Evolutionary conservation across 2,797 vertebrate genomes (phyloP), one percentile per base, ranked within the genome.

Genomic region (Centropyge bicolor): DNA sequence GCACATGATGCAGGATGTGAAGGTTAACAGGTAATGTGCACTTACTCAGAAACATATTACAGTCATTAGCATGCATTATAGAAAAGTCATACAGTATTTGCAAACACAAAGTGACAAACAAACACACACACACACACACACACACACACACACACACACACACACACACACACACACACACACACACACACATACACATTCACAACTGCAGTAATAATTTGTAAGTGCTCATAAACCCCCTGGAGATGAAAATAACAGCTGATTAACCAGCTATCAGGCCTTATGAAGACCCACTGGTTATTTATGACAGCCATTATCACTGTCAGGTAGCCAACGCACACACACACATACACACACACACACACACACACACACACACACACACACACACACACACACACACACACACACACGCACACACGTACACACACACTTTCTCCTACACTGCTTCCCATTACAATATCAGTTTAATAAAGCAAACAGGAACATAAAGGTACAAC

Each of bases 261-360:
- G 84, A 92, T 91, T 89, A 89, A 85, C 48, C 52, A 76, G 63
- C 78, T 76, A 74, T 76, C 83, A 84, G 70, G 36, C 27, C 70
- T 67, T 74, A 59, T 80, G 63, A 88, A 85, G 72, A 82, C 76
- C 62, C 41, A 68, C 35, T 51, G 36, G 54, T 90, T 85, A 78
- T 85, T 86, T 83, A 87, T 78, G 75, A 78, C 65, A 60, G 52
- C 45, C n/a, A 79, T 88, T 74, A 83, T 72, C 74, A 84, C 78
- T 2, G 17, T 74, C 49, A 85, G 69, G 66, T 80, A 77, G 31
- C 60, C 51, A 57, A 59, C 57, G 65, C 24, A 43, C 52, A 74
- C 61, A 60, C 36, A 24, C 49, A 59, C 24, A 20, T n/a, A 62
- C 14, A 19, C 49, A 55, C 2, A n/a, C n/a, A n/a, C n/a, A n/a